Base-by-base conservation (phyloP, 2,797 vertebrate genomes). In the Scleropages formosus region DNA sequence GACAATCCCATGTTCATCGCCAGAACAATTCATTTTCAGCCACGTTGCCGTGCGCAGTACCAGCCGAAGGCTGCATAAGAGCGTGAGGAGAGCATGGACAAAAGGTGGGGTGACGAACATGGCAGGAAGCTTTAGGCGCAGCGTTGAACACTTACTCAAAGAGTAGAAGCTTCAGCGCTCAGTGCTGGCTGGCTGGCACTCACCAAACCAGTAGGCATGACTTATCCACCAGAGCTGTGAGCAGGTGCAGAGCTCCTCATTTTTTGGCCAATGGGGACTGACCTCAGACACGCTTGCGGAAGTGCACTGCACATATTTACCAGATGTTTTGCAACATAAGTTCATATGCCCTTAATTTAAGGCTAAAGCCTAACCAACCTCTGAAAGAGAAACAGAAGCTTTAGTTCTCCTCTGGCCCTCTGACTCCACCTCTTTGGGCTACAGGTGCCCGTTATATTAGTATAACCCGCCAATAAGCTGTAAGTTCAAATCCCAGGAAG, bases 341-440 rank as follows among this genome's bases (percentile, higher is more conserved):
- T 58, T 76, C 76, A 71, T 18, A 18, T 56, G 59, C 67, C 16
- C 66, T 75, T 75, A 75, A 68, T 51, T 47, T 59, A 8, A 61
- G 71, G 46, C 27, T n/a, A 49, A 22, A 3, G 9, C 61, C 65
- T 53, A 16, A 70, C 59, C 51, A 46, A 76, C 58, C 58, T 70
- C 16, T 16, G 53, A 74, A 53, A 10, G 15, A 22, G 74, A n/a
- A 68, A 39, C 26, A 67, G 46, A 75, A 58, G 24, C 39, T 26
- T 16, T n/a, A 27, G 16, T 6, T 61, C 22, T 60, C 27, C 56
- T 59, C 56, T 31, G 9, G 8, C 11, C 26, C 70, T 60, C 11
- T n/a, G 4, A 27, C 12, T 64, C 22, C 46, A 26, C 13, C 11
- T 10, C 46, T 4, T 27, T 24, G 24, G 47, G 6, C 11, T 10